A percentile compares a stretch with the other conserved stretches of the same genome.
phyloP scores from a whole-genome alignment of 2,797 vertebrate genomes.

The Pantherophis alleghaniensis region DNA sequence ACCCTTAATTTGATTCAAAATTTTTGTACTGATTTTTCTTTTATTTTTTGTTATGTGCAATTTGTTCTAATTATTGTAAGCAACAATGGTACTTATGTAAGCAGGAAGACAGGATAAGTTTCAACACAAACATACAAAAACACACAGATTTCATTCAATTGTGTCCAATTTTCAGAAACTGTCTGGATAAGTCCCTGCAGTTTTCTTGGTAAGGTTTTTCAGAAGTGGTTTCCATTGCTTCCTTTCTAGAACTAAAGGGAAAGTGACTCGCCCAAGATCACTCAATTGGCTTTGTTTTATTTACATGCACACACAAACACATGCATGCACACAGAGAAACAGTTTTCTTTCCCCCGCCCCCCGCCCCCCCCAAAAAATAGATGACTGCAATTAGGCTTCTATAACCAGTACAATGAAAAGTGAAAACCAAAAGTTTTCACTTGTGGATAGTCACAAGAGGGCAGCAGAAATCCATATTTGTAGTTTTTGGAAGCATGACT shows the following conservation, averaged over 20 bases:
- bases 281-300: neutral
- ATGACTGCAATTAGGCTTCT: neutral
- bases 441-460: constrained; percentile 68
- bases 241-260: neutral
- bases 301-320: neutral
- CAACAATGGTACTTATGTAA: neutral
- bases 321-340: neutral
- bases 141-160: neutral
- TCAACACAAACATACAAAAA: neutral
- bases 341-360: neutral
- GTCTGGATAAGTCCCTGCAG: neutral
- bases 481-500: neutral
- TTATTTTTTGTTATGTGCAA: neutral
- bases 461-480: constrained; percentile 56
- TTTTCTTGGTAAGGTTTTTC: neutral
- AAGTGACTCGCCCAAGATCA: neutral
- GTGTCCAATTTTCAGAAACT: neutral
- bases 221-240: neutral
- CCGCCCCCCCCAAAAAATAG: neutral
- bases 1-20: neutral
- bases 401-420: neutral
- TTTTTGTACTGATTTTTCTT: neutral
- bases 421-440: neutral
- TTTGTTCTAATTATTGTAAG: neutral
- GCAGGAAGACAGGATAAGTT: neutral